Evolutionary conservation across 2,888 invertebrate species (phyloP).

Genomic region (Cantharis rufa): DNA sequence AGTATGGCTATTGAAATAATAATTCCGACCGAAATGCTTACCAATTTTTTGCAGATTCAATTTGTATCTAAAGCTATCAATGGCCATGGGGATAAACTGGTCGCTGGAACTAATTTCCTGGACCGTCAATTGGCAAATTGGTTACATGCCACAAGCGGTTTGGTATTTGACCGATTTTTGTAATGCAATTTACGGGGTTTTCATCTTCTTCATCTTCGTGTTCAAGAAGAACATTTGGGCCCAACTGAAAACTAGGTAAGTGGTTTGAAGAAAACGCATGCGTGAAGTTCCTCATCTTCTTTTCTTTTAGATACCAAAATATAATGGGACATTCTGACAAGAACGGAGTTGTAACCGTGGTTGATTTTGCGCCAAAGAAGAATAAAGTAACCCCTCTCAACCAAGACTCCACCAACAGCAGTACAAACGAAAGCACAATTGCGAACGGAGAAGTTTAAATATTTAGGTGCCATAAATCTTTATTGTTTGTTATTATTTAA

Average conservation of each 20-base stretch:
- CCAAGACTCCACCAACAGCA: background rate
- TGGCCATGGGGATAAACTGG: conserved; percentile 89
- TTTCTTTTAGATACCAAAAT: background rate
- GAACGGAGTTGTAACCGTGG: background rate
- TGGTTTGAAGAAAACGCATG: background rate
- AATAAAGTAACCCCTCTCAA: background rate
- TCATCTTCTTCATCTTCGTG: conserved; percentile 74
- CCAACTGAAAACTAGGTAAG: conserved; percentile 63
- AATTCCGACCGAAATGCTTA: no score
- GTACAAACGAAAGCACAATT: background rate
- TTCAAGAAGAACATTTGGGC: conserved; percentile 70
- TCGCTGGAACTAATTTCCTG: conserved; percentile 77
- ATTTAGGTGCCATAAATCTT: background rate
- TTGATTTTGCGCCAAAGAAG: background rate
- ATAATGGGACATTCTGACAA: background rate
- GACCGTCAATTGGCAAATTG: conserved; percentile 53
- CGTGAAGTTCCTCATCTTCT: background rate
- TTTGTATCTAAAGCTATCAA: conserved; percentile 77
- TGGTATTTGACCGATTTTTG: conserved; percentile 69
- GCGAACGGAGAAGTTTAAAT: background rate
- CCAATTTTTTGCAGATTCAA: conserved; percentile 76
- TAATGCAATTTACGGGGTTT: conserved; percentile 70
- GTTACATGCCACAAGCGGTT: conserved; percentile 53
- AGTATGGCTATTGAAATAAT: no score
- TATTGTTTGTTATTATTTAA: background rate